phyloP scores from a whole-genome alignment of 2,888 invertebrate species.

The Congeria kusceri region DNA sequence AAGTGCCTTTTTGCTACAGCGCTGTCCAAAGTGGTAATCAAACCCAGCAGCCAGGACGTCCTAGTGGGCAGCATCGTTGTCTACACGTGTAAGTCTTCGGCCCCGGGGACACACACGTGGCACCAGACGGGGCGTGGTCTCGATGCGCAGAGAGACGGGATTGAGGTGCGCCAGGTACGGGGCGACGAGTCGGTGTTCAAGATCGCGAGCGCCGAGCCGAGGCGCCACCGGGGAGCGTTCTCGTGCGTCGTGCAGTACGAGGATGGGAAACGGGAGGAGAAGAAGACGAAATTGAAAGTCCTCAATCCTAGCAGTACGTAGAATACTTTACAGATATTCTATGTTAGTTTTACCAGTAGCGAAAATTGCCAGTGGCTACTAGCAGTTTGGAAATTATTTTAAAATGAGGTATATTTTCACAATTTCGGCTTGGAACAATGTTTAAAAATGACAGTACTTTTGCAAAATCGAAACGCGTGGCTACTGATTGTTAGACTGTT shows the following conservation, averaged over 20 bases:
- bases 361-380: not conserved
- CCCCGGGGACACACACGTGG: not conserved
- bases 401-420: too few species aligned
- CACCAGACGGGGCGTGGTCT: not conserved
- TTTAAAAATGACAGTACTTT: too few species aligned
- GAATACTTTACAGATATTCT: too few species aligned
- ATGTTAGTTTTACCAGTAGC: too few species aligned
- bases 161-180: not conserved
- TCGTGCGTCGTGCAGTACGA: conserved; percentile 16
- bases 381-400: too few species aligned
- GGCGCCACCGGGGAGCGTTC: conserved; percentile 29
- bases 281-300: conserved; percentile 2
- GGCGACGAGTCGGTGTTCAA: conserved; percentile 17
- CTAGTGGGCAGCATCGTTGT: not conserved
- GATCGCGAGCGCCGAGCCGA: conserved; percentile 22
- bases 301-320: conserved; percentile 16
- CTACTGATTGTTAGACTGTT: too few species aligned
- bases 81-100: not conserved
- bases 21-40: not conserved
- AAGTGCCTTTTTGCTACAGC: too few species aligned
- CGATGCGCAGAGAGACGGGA: not conserved
- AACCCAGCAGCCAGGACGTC: not conserved
- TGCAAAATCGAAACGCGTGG: too few species aligned
- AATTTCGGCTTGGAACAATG: not conserved
- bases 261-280: not conserved